Evolutionary conservation across 2,888 invertebrate species (phyloP), one percentile per base, ranked within the genome.

Genomic region (Pheosia gnoma): DNA sequence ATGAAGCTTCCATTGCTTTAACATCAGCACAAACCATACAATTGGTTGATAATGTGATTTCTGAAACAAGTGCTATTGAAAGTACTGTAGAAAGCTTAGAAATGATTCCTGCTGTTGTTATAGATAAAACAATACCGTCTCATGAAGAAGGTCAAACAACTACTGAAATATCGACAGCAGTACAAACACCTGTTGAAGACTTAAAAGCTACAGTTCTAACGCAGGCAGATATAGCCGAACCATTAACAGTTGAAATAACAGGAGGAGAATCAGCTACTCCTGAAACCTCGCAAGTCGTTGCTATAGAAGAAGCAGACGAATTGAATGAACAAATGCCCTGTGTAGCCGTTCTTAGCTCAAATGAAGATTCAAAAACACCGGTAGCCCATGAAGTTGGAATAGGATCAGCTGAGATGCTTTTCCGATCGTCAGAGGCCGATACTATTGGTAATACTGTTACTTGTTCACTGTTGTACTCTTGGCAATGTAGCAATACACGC

Each of bases 371-470:
- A 37, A 11, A 4, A 51, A 2, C n/a, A 5, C 8, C n/a, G 10
- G 10, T 5, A 9, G 59, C n/a, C 6, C 7, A 11, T 39, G 55
- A 55, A 39, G 55, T 39, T 11, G 37, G 11, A 9, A 37, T 36
- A 38, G 10, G 13, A 38, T 13, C 45, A 39, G 55, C 60, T 49
- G 55, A 59, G 56, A 37, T 3, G 9, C 6, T 41, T 54, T 10
- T 25, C 51, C 56, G 41, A 56, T 9, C 38, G 47, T 11, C 13
- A 7, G 59, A 58, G 45, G n/a, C 54, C 9, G 13, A 43, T 8
- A 59, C 49, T 11, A 54, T 60, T 13, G 70, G 70, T 70, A 70
- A 70, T 68, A 62, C 63, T 25, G 25, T 25, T 25, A 25, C 25
- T 25, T 25, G 25, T 25, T 63, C 57, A 61, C 61, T 63, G 7